These are phyloP conservation scores for Allacma fusca DNA, from an alignment of 2,888 invertebrate genomes.

Conservation along the genomic window DNA sequence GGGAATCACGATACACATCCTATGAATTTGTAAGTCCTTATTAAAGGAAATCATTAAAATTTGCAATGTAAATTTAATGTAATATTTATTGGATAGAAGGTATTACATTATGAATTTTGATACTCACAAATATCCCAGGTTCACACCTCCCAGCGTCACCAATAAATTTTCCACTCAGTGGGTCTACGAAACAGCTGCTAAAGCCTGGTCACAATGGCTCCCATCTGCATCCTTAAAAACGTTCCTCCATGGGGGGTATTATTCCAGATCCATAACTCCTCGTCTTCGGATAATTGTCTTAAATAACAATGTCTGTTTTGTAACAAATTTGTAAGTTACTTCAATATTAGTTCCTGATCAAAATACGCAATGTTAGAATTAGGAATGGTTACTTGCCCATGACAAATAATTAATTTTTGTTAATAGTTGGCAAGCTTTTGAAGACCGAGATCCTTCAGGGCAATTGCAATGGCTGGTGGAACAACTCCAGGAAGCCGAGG, in stretches of 20 bases:
- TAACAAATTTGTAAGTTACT: slow-evolving; percentile 64
- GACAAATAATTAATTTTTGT: no score
- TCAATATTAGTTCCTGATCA: no score
- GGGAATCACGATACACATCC: slow-evolving; percentile 70
- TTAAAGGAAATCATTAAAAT: no score
- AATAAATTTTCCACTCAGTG: slow-evolving; percentile 65
- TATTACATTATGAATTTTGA: not conserved
- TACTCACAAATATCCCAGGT: slow-evolving; percentile 62
- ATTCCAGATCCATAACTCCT: slow-evolving; percentile 65
- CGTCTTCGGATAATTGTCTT: slow-evolving; percentile 67
- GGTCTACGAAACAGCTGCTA: slow-evolving; percentile 66
- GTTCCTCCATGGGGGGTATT: slow-evolving; percentile 64
- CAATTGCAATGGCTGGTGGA: slow-evolving; percentile 84
- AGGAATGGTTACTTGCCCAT: no score
- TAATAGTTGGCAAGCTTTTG: slow-evolving; percentile 75
- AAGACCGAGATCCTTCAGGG: slow-evolving; percentile 76
- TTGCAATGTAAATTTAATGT: no score
- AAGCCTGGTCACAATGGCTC: slow-evolving; percentile 66
- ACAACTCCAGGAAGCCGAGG: slow-evolving; percentile 77
- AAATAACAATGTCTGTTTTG: slow-evolving; percentile 68
- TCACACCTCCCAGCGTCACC: slow-evolving; percentile 65
- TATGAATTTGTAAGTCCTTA: slow-evolving; percentile 67
- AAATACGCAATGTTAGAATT: no score
- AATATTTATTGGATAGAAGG: no score
- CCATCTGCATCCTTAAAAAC: slow-evolving; percentile 61